Evolutionary conservation across 2,888 invertebrate genomes (phyloP).

Genomic region (Limnephilus auricula): DNA sequence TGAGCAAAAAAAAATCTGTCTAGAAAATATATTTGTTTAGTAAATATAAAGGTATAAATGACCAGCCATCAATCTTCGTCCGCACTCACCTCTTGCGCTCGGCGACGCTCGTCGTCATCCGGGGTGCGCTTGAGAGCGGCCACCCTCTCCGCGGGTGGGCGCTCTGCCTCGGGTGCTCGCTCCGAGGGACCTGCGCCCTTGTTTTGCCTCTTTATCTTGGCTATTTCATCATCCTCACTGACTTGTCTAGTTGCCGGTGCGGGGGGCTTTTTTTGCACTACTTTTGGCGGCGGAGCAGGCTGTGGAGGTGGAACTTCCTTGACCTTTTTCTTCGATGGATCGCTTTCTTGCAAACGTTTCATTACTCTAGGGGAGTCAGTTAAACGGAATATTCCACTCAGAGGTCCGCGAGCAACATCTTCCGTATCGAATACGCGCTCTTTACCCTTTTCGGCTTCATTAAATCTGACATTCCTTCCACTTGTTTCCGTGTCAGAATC

Average conservation of each 20-base stretch:
- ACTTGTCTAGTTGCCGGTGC: conserved; percentile 85
- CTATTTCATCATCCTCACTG: conserved; percentile 94
- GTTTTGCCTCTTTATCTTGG: conserved; percentile 91
- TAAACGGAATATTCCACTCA: conserved; percentile 92
- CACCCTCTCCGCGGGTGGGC: conserved; percentile 75
- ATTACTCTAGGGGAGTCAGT: conserved; percentile 93
- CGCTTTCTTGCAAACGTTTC: conserved; percentile 90
- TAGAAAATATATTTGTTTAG: conserved; percentile 36
- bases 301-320: conserved; percentile 80
- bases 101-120: conserved; percentile 81
- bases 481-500: conserved; percentile 86
- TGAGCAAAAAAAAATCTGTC: conserved; percentile 56
- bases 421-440: conserved; percentile 91
- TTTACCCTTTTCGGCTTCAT: conserved; percentile 79
- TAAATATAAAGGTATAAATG: conserved; percentile 29
- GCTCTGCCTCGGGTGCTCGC: conserved; percentile 74
- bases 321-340: conserved; percentile 86
- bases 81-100: conserved; percentile 88
- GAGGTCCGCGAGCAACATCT: conserved; percentile 90
- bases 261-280: conserved; percentile 77
- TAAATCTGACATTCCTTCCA: conserved; percentile 82
- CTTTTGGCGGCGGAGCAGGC: conserved; percentile 77
- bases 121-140: conserved; percentile 75
- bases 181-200: conserved; percentile 83
- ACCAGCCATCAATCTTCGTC: conserved; percentile 73